Percentiles rank a stretch among this genome's conserved stretches.
These are phyloP conservation scores for Phortica variegata DNA, from an alignment of 1,140 invertebrate species.

Conservation along the genomic window DNA sequence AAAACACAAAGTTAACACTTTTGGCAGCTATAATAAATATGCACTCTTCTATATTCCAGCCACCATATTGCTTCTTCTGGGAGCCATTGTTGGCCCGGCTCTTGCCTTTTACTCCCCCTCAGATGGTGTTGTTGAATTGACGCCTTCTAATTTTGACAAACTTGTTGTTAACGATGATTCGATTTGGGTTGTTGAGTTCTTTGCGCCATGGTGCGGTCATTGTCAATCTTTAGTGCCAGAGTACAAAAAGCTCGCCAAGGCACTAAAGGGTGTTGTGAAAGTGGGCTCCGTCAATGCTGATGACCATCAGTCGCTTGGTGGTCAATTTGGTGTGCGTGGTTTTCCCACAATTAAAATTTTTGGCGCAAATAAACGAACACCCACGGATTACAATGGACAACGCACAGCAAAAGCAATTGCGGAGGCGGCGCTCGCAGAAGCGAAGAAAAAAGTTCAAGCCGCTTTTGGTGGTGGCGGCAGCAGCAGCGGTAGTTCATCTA, in stretches of 20 bases:
- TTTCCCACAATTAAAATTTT: constrained; percentile 98
- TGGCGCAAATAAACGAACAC: constrained; percentile 80
- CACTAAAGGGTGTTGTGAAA: constrained; percentile 90
- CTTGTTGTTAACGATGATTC: constrained; percentile 82
- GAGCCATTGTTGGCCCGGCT: constrained; percentile 34
- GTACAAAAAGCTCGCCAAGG: constrained; percentile 84
- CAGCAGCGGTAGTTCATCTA: constrained; percentile 20
- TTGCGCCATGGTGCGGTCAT: constrained; percentile 90
- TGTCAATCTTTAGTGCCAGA: constrained; percentile 82
- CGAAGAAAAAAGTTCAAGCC: constrained; percentile 47
- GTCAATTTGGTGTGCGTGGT: constrained; percentile 81
- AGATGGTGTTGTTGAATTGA: constrained; percentile 89
- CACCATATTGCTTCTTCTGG: constrained; percentile 25
- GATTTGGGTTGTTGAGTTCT: constrained; percentile 88
- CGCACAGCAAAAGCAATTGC: constrained; percentile 84
- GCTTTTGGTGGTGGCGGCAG: constrained; percentile 43
- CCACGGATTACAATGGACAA: constrained; percentile 82
- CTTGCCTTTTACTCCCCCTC: constrained; percentile 74
- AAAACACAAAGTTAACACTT: background rate
- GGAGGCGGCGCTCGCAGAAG: constrained; percentile 70
- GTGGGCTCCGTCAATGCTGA: constrained; percentile 90
- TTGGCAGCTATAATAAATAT: background rate
- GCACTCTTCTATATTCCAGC: background rate
- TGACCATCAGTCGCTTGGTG: constrained; percentile 78
- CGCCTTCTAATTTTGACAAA: constrained; percentile 86